Evolutionary conservation across 2,888 invertebrate genomes (phyloP).

Genomic region (Baronia brevicornis): DNA sequence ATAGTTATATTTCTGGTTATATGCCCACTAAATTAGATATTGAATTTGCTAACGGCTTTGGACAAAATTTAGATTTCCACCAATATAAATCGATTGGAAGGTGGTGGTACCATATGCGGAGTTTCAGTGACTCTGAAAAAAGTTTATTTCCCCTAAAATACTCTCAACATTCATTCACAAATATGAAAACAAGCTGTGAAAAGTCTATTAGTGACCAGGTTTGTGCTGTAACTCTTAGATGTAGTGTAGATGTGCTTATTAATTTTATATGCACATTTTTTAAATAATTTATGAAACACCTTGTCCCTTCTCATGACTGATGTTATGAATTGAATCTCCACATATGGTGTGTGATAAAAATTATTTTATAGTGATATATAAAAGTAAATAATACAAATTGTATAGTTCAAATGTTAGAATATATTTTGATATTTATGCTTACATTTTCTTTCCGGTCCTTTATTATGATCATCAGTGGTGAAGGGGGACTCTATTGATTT

Average conservation of each 20-base stretch:
- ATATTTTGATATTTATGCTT: conserved; percentile 7
- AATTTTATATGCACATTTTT: conserved; percentile 12
- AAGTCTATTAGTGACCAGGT: conserved; percentile 46
- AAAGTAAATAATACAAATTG: no score
- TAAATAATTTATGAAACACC: conserved; percentile 2
- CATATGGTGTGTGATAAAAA: no score
- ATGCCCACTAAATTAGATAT: conserved; percentile 69
- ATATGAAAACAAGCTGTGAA: conserved; percentile 31
- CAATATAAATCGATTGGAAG: conserved; percentile 68
- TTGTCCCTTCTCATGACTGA: no score
- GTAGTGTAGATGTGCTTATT: conserved; percentile 16
- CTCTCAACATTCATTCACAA: conserved; percentile 33
- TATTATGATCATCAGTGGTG: conserved; percentile 50
- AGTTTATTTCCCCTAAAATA: conserved; percentile 46
- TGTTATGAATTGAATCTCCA: no score
- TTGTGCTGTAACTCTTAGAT: conserved; percentile 27
- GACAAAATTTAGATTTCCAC: conserved; percentile 40
- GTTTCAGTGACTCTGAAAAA: conserved; percentile 71
- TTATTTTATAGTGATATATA: no score
- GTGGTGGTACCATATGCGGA: conserved; percentile 78
- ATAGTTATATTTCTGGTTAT: conserved; percentile 76
- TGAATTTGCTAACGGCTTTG: conserved; percentile 45
- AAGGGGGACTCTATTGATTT: conserved; percentile 47
- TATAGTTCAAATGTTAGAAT: not conserved
- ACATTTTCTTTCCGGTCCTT: conserved; percentile 50